Conservation (phyloP, 2,113 vertebrate species). For the Telmatochromis bifrenatus region DNA sequence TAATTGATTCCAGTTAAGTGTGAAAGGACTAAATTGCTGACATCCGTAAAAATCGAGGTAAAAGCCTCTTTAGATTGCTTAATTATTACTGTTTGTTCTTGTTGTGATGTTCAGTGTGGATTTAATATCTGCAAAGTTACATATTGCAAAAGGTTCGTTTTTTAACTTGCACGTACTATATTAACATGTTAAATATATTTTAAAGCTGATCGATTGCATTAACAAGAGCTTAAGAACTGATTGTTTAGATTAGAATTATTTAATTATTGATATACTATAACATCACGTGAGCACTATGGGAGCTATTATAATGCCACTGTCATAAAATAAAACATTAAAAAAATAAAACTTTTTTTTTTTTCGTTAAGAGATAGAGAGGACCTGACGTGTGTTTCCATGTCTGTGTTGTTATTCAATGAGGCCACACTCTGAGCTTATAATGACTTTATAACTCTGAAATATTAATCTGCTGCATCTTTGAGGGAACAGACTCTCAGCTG, state of each 20-base stretch:
- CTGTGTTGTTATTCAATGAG: not conserved
- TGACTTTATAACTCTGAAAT: not conserved
- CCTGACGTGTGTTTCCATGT: not conserved
- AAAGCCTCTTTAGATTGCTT: not conserved
- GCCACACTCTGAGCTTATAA: not conserved
- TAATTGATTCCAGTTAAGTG: not conserved
- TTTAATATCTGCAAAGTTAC: not conserved
- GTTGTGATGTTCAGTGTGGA: not conserved
- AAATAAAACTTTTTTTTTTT: not conserved
- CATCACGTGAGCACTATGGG: not conserved
- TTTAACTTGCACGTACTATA: not conserved
- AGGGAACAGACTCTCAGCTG: not conserved
- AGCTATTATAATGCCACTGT: not conserved
- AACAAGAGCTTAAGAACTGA: not conserved
- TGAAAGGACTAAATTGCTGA: not conserved
- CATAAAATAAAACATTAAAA: not conserved
- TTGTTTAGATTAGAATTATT: not conserved
- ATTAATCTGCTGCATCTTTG: not conserved
- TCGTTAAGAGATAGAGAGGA: not conserved
- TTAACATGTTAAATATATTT: not conserved
- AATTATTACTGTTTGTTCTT: not conserved
- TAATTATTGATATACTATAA: not conserved
- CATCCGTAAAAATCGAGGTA: not conserved
- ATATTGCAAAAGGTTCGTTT: not conserved
- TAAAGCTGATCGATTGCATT: not conserved